These are phyloP conservation scores for Dicaeum eximium DNA, from an alignment of 2,113 vertebrate genomes.

Conservation along the genomic window DNA sequence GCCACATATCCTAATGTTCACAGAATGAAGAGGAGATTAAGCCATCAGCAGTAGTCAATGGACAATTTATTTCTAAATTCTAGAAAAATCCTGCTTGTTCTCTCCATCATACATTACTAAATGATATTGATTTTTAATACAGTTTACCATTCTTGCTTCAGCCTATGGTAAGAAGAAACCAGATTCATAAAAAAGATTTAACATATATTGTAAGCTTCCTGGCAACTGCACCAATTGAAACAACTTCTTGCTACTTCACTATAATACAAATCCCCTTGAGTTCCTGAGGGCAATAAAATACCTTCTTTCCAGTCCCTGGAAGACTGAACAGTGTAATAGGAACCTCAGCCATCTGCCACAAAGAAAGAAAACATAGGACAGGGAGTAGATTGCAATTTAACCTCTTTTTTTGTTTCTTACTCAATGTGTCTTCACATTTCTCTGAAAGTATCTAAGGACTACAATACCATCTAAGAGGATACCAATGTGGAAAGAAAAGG, in stretches of 20 bases:
- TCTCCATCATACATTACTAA: not conserved
- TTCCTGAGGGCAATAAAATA: not conserved
- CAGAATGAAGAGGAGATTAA: not conserved
- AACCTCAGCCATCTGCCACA: not conserved
- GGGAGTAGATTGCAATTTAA: not conserved
- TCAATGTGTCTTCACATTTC: not conserved
- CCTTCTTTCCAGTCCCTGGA: not conserved
- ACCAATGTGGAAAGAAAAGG: not conserved
- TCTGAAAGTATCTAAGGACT: not conserved
- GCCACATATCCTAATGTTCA: not conserved
- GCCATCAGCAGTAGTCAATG: not conserved
- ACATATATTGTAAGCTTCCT: not conserved
- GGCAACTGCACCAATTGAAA: not conserved
- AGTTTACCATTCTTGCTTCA: not conserved
- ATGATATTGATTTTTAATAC: not conserved
- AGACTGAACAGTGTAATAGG: not conserved
- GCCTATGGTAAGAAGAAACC: not conserved
- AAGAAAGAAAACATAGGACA: not conserved
- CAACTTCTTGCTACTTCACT: not conserved
- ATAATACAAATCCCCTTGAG: not conserved
- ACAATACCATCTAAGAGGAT: not conserved
- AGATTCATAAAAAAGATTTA: not conserved
- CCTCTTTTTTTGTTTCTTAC: not conserved
- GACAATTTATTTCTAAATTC: not conserved
- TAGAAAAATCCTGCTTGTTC: not conserved